These are phyloP conservation scores for Montipora sp. DNA, from an alignment of 64 coral and sea anemone species.

Conservation along the genomic window DNA sequence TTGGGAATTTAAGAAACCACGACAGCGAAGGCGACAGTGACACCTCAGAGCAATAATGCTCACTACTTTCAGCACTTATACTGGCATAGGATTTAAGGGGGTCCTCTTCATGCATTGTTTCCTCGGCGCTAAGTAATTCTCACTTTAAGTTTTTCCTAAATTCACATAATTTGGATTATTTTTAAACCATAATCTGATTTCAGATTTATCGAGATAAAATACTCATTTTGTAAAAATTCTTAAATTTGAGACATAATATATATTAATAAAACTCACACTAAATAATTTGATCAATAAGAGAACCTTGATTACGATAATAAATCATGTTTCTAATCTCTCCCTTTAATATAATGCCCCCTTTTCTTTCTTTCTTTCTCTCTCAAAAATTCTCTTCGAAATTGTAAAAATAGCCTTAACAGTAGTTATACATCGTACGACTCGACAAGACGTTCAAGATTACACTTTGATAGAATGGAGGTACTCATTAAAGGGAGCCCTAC, in stretches of 20 bases:
- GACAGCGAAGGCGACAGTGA: no score
- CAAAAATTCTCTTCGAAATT: not conserved
- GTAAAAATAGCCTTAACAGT: not conserved
- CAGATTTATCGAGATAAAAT: not conserved
- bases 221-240: not conserved
- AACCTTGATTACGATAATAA: not conserved
- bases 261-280: not conserved
- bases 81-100: no score
- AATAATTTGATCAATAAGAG: not conserved
- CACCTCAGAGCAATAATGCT: no score
- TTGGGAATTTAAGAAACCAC: no score
- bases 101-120: no score
- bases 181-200: constrained; percentile 16
- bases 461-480: no score
- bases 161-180: not conserved
- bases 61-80: no score
- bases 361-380: not conserved
- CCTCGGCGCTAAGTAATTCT: not conserved
- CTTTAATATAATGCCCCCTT: not conserved
- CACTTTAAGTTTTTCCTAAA: not conserved
- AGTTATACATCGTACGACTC: no score
- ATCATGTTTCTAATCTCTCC: not conserved
- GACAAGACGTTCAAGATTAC: no score
- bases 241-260: not conserved
- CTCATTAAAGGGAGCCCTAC: no score